Base-by-base conservation (phyloP, 2,888 invertebrate species). In the Exocentrus adspersus region DNA sequence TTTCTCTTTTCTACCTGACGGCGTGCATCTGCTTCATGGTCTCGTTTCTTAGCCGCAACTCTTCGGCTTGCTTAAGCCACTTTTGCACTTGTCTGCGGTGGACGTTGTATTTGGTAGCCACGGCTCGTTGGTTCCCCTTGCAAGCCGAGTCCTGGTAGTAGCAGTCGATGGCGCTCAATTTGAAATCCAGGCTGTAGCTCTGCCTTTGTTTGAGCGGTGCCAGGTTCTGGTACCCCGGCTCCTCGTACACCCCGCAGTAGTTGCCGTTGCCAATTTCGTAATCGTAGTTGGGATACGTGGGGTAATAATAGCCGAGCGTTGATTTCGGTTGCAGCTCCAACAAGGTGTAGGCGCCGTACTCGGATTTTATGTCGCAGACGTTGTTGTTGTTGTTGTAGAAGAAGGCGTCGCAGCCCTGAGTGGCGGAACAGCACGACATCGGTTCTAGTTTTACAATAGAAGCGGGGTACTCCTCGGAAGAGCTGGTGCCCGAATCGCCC, bases 21-120 rank as follows among this genome's bases (percentile, higher is more conserved):
- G 74, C 74, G 53, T 79, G 79, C 65, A 76, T 74, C 14, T 79
- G 78, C 67, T 79, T 79, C 45, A 78, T 70, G 17, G 75, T 68
- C 69, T 80, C 80, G 66, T 79, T 80, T 59, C 79, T 76, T 62
- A 78, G 76, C 46, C 79, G 71, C 24, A 83, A 64, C 68, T 83
- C 81, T 17, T 82, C 80, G 58, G 85, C 86, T 72, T 85, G 85
- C 71, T 86, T 86, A 60, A 87, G 77, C 87, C 87, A 87, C 70
- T 86, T 85, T 68, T 87, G 86, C 57, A 87, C 82, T 71, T 86
- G 85, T 48, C 84, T 79, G 48, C 84, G 75, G 74, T 84, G 83
- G 54, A 85, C 83, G 65, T 83, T 82, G 74, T 83, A 84, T 71
- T 85, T 85, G 56, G 77, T 80, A 9, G 84, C 84, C 2, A 84